phyloP scores from a whole-genome alignment of 2,888 invertebrate species.

The Synanthedon andrenaeformis region DNA sequence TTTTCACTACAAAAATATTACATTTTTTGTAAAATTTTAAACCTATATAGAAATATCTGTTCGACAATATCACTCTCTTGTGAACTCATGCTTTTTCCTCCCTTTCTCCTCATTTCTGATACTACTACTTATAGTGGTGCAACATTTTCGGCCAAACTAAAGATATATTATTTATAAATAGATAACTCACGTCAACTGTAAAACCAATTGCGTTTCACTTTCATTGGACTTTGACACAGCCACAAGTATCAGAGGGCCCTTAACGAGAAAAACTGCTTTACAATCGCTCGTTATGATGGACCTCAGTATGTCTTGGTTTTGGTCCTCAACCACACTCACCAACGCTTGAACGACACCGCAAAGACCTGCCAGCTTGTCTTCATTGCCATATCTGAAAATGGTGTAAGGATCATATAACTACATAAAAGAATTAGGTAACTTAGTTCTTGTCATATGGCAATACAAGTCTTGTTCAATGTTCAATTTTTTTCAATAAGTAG shows the following conservation, averaged over 20 bases:
- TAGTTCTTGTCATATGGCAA: background rate
- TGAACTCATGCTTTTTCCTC: too few species aligned
- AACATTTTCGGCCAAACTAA: too few species aligned
- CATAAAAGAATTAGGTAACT: background rate
- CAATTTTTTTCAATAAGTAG: background rate
- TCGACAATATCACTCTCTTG: too few species aligned
- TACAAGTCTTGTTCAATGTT: background rate
- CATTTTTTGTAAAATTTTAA: too few species aligned
- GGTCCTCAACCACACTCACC: conserved; percentile 88
- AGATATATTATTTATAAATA: too few species aligned
- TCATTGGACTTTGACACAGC: conserved; percentile 87
- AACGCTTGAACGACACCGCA: conserved; percentile 96
- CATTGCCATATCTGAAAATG: conserved; percentile 82
- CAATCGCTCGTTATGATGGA: conserved; percentile 88
- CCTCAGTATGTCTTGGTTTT: conserved; percentile 84
- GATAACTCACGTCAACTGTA: conserved; percentile 84
- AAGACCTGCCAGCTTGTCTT: conserved; percentile 92
- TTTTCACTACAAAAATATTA: too few species aligned
- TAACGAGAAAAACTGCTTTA: conserved; percentile 90
- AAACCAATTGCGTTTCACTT: conserved; percentile 83
- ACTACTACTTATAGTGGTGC: too few species aligned
- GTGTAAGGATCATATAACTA: conserved; percentile 4
- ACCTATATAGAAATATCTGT: too few species aligned
- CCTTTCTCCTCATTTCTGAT: too few species aligned
- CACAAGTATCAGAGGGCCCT: conserved; percentile 92